Conservation (phyloP, 2,113 vertebrate genomes). For the Ictalurus furcatus region DNA sequence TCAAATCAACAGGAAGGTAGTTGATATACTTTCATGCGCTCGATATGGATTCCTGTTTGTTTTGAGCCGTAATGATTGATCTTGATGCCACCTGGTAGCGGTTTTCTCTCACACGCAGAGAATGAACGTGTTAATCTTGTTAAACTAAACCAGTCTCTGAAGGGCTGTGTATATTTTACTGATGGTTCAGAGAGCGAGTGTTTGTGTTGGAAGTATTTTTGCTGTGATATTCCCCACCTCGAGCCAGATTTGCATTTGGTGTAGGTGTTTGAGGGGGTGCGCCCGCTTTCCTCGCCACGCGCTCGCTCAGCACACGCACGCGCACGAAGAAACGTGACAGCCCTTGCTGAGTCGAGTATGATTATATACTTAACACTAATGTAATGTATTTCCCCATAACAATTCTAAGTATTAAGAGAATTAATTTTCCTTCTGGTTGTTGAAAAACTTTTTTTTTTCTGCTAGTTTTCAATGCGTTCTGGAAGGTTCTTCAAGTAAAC, state of each 20-base stretch:
- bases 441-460: not conserved
- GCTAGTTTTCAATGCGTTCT: no score
- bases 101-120: not conserved
- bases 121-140: not conserved
- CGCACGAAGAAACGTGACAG: not conserved
- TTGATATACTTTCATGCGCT: not conserved
- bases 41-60: no score
- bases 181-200: not conserved
- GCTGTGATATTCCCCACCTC: not conserved
- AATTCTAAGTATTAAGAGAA: not conserved
- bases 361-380: not conserved
- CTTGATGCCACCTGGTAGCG: not conserved
- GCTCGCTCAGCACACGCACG: not conserved
- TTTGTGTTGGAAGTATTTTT: conserved; percentile 15
- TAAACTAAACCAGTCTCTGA: not conserved
- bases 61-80: not conserved
- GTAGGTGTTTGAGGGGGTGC: conserved; percentile 40
- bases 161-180: not conserved
- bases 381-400: not conserved
- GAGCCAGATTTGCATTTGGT: conserved; percentile 26
- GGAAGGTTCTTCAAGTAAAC: not conserved
- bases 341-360: not conserved
- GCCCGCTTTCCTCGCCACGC: not conserved
- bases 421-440: not conserved
- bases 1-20: not conserved